These are phyloP conservation scores for Microchirus variegatus DNA, from an alignment of 2,797 vertebrate genomes.

Conservation along the genomic window DNA sequence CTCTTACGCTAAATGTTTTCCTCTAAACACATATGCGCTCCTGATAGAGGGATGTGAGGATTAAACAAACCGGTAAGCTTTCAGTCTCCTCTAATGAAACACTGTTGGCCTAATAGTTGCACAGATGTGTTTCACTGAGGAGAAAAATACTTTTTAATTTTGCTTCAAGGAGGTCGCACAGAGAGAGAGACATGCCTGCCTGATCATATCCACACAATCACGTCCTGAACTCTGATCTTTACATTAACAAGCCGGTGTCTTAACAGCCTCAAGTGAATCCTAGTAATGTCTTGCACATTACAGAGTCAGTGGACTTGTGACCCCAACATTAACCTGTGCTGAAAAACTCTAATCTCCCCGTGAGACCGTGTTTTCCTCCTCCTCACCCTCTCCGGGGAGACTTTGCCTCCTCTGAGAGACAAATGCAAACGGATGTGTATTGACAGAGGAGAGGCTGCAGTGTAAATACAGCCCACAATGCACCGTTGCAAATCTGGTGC, in stretches of 20 bases:
- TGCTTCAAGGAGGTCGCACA: background rate
- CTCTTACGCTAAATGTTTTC: conserved; percentile 22
- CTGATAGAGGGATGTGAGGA: conserved; percentile 9
- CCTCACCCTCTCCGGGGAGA: conserved; percentile 26
- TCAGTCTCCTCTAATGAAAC: conserved; percentile 11
- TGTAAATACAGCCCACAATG: conserved; percentile 70
- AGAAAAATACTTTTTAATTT: background rate
- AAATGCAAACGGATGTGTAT: conserved; percentile 61
- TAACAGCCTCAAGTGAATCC: conserved; percentile 25
- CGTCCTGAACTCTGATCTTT: conserved; percentile 36
- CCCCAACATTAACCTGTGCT: conserved; percentile 36
- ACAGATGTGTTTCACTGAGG: background rate
- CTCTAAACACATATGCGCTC: conserved; percentile 9
- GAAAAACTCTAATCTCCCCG: conserved; percentile 42
- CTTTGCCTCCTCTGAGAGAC: conserved; percentile 39
- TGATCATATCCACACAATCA: conserved; percentile 22
- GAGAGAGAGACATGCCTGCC: conserved; percentile 1
- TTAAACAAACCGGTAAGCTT: background rate
- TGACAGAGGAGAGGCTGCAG: conserved; percentile 52
- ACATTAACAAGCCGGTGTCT: conserved; percentile 10
- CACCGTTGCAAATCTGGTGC: conserved; percentile 54
- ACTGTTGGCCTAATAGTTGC: conserved; percentile 10
- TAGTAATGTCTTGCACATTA: conserved; percentile 32
- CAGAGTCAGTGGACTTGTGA: conserved; percentile 41
- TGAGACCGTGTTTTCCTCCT: conserved; percentile 40